Evolutionary conservation across 92 coral and sea anemone species (phyloP).

Genomic region (Pocillopora grandis): DNA sequence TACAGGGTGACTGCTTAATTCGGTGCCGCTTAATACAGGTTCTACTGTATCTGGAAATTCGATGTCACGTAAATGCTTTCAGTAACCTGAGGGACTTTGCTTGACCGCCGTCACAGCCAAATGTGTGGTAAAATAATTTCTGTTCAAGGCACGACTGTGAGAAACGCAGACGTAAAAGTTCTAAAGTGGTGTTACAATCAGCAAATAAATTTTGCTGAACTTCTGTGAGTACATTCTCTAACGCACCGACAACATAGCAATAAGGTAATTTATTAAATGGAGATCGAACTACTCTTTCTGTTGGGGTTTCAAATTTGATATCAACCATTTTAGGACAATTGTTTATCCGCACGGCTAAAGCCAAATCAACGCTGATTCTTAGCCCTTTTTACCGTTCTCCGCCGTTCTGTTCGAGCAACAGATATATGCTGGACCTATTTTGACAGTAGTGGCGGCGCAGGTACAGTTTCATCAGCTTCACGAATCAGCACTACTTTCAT

Average conservation of each 20-base stretch:
- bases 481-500: slow-evolving; percentile 7
- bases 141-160: too few species aligned
- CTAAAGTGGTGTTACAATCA: too few species aligned
- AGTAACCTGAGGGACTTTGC: too few species aligned
- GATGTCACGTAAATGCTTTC: too few species aligned
- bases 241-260: neutral
- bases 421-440: slow-evolving; percentile 32
- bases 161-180: too few species aligned
- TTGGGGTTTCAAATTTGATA: neutral
- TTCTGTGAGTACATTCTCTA: too few species aligned
- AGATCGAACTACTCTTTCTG: neutral
- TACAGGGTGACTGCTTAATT: too few species aligned
- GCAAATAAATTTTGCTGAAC: too few species aligned
- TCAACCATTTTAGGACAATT: neutral
- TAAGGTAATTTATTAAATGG: neutral
- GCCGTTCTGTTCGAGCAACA: slow-evolving; percentile 16
- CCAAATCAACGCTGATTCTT: slow-evolving; percentile 26
- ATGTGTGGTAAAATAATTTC: too few species aligned
- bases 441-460: neutral
- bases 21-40: too few species aligned
- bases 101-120: too few species aligned
- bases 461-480: neutral
- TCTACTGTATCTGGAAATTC: too few species aligned
- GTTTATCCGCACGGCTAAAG: slow-evolving; percentile 32
- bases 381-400: slow-evolving; percentile 22